Base-by-base conservation (phyloP, 2,113 vertebrate genomes). In the Pelmatolapia mariae region DNA sequence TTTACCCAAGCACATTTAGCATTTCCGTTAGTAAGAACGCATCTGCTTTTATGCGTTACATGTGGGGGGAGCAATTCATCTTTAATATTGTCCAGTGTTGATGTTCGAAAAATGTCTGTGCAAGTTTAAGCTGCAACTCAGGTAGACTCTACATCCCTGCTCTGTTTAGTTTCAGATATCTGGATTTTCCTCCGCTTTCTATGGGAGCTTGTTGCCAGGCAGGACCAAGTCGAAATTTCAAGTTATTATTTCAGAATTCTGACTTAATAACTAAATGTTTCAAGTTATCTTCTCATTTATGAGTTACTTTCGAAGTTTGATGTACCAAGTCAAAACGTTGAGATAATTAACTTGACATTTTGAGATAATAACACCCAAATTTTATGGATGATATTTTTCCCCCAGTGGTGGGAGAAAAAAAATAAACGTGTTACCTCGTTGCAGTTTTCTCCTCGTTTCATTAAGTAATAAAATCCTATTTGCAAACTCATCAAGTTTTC, bases 341-440 rank as follows among this genome's bases (percentile, higher is more conserved):
- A 68, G 63, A 40, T 68, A 22, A n/a, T 38, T 38, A 68, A 68
- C 33, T 68, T 40, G 33, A 68, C 33, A 40, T 68, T 15, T 40
- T 68, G 33, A 66, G 33, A 68, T 40, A 68, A 40, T n/a, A 66
- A 66, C 61, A 38, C 19, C 59, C 31, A 63, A 36, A 36, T n/a
- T 63, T 63, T 59, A 59, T 2, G 3, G 4, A 63, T 36, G 10
- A 63, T n/a, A 4, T n/a, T 63, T 63, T 63, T 3, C 18, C 31
- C 18, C 31, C 31, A 36, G 31, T 7, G 31, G 31, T 63, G 1
- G 59, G 18, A 63, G 31, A n/a, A 12, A 63, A 63, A 63, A 36
- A 63, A 59, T 59, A 5, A 0, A 13, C 0, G 7, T 36, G 33
- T 19, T 8, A 66, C 4, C 7, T 66, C 3, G 1, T 22, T 40